These are phyloP conservation scores for Pseudomugil tenellus DNA, from an alignment of 2,797 vertebrate genomes.

Conservation along the genomic window DNA sequence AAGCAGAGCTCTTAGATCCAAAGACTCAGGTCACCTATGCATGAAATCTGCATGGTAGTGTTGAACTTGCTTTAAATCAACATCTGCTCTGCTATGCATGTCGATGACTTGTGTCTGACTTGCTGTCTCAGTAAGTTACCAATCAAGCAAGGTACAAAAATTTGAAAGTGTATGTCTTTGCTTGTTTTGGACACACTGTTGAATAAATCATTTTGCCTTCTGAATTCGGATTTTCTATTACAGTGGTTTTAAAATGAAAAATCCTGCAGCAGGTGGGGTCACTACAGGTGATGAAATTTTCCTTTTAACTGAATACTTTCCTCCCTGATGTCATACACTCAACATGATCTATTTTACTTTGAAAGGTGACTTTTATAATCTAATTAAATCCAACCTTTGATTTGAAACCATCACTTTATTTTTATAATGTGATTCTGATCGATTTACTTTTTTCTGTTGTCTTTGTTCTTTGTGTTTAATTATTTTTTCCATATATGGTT, in stretches of 20 bases:
- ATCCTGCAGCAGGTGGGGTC: not conserved
- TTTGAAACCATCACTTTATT: not conserved
- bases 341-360: not conserved
- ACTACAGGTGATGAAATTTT: not conserved
- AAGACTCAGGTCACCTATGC: too few relatives aligned
- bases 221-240: not conserved
- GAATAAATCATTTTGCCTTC: not conserved
- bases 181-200: not conserved
- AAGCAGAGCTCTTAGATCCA: too few relatives aligned
- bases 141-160: too few relatives aligned
- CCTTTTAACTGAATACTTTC: not conserved
- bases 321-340: not conserved
- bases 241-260: not conserved
- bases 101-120: not conserved
- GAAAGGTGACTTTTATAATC: too few relatives aligned
- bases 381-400: not conserved
- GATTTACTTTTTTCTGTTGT: too few relatives aligned
- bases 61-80: too few relatives aligned
- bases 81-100: not conserved
- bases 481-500: not conserved
- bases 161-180: not conserved
- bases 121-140: too few relatives aligned
- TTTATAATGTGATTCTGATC: not conserved
- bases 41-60: too few relatives aligned
- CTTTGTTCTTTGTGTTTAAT: too few relatives aligned